Evolutionary conservation across 2,797 vertebrate species (phyloP), one percentile per base, ranked within the genome.

Genomic region (Sebastes matsubarae): DNA sequence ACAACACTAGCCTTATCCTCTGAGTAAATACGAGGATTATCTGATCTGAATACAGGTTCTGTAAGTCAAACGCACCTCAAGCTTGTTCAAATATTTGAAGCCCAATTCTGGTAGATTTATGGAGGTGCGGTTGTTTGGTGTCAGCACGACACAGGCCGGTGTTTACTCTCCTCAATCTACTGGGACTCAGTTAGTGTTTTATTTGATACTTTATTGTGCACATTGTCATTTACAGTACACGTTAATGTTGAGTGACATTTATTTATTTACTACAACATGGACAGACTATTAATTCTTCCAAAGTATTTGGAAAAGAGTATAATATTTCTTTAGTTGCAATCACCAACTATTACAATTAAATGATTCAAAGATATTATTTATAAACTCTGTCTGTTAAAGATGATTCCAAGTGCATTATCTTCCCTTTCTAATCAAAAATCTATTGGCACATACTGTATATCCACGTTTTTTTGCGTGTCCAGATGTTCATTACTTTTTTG

Each of bases 61-160:
- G 61, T 12, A 66, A 68, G 12, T 50, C 18, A 67, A 87, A 77
- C n/a, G 12, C 18, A 36, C 32, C 18, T 38, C 14, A 61, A 54
- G 18, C 69, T 72, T 69, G 60, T 55, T 83, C 70, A 76, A 83
- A 81, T 73, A 85, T 83, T 77, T 79, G 29, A 67, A 54, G 25
- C 4, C 5, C 22, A 57, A 70, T 22, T 72, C 20, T n/a, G 3
- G 54, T 27, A 2, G 60, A 61, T 73, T 67, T n/a, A 34, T 24
- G 2, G 30, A 58, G 80, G 80, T 81, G 88, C 71, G 80, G 67
- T 36, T 58, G 82, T 59, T 85, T 64, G 27, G 29, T 55, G 63
- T 82, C 30, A 71, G 38, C 25, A 67, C 2, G 20, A 38, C 61
- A 7, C 50, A 24, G 30, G 32, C 29, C 59, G 14, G 36, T 34